Evolutionary conservation across 2,113 vertebrate species (phyloP).

Genomic region (Smithornis capensis): DNA sequence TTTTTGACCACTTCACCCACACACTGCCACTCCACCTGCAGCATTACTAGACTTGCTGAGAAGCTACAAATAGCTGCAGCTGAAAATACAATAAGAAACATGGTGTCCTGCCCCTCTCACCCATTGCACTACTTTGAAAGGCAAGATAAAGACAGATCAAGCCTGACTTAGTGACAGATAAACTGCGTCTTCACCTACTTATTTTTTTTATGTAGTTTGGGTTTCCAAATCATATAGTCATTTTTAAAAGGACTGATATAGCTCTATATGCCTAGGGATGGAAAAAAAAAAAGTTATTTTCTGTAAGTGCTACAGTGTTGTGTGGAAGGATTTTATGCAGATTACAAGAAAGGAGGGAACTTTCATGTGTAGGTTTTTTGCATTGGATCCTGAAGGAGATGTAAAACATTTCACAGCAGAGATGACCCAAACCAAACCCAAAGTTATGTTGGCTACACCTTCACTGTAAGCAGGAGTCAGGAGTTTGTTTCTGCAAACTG

Average conservation of each 20-base stretch:
- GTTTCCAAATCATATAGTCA: neutral
- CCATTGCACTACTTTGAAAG: neutral
- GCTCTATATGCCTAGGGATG: neutral
- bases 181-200: neutral
- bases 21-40: neutral
- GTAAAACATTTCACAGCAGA: neutral
- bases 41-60: neutral
- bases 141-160: neutral
- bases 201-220: neutral
- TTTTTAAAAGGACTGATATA: neutral
- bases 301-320: neutral
- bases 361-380: neutral
- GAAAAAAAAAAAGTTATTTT: neutral
- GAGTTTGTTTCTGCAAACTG: neutral
- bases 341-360: neutral
- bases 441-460: neutral
- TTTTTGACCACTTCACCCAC: neutral
- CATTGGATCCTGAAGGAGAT: neutral
- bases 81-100: neutral
- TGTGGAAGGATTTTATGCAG: neutral
- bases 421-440: neutral
- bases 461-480: neutral
- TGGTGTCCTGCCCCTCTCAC: neutral
- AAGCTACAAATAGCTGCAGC: neutral
- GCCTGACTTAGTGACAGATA: neutral